These are phyloP conservation scores for Eumaeus atala DNA, from an alignment of 1,140 invertebrate genomes.

Conservation along the genomic window DNA sequence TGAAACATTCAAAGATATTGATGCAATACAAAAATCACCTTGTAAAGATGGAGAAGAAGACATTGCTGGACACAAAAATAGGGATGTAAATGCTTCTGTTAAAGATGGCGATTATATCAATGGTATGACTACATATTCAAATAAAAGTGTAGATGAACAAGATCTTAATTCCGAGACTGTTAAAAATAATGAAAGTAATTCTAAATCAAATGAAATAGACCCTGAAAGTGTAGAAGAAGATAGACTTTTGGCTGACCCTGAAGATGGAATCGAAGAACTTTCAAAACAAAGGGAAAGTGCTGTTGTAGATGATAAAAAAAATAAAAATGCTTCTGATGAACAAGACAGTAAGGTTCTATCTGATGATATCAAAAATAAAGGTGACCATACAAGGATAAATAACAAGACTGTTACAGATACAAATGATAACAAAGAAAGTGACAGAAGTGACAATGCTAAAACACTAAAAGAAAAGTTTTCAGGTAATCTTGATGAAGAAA, in stretches of 20 bases:
- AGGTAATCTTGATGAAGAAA: too few relatives aligned
- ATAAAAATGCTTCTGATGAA: constrained; percentile 2
- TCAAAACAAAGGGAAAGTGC: neutral
- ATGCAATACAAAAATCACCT: too few relatives aligned
- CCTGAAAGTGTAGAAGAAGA: constrained; percentile 22
- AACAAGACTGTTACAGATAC: too few relatives aligned
- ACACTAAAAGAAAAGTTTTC: too few relatives aligned
- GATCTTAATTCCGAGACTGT: neutral
- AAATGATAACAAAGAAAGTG: too few relatives aligned
- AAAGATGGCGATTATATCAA: constrained; percentile 1
- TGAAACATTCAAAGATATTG: too few relatives aligned
- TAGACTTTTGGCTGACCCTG: constrained; percentile 19
- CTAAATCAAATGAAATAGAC: constrained; percentile 13
- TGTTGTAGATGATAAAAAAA: constrained; percentile 5
- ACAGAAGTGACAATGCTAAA: too few relatives aligned
- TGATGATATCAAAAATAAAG: too few relatives aligned
- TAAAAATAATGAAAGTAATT: neutral
- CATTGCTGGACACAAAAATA: neutral
- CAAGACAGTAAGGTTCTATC: neutral
- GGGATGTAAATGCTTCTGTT: constrained; percentile 7
- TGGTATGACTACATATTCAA: constrained; percentile 11
- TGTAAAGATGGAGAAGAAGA: too few relatives aligned
- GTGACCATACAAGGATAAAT: too few relatives aligned
- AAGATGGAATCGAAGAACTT: constrained; percentile 10
- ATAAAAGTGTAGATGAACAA: constrained; percentile 15